phyloP scores from a whole-genome alignment of 2,888 invertebrate species.

The Spicauda simplicius region DNA sequence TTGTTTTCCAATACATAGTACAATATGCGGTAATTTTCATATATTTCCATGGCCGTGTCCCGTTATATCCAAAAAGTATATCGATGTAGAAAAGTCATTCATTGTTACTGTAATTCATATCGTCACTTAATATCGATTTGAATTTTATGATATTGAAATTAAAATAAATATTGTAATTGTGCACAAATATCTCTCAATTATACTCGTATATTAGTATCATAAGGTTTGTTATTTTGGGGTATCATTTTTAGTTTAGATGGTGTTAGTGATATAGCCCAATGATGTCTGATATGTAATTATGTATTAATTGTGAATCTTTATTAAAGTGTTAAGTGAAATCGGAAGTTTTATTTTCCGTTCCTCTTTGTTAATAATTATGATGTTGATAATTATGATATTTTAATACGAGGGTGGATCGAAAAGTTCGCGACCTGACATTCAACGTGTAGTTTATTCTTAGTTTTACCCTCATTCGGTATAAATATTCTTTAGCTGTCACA shows the following conservation, averaged over 20 bases:
- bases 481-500: no score
- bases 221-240: neutral
- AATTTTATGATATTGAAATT: neutral
- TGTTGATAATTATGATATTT: no score
- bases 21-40: no score
- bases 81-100: no score
- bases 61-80: no score
- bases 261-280: constrained; percentile 18
- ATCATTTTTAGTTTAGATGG: constrained; percentile 2
- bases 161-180: neutral
- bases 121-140: no score
- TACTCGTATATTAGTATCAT: constrained; percentile 4
- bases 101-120: no score
- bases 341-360: constrained; percentile 4
- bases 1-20: no score
- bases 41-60: no score
- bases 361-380: neutral
- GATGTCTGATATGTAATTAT: constrained; percentile 10
- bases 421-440: no score
- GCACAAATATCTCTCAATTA: constrained; percentile 5
- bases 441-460: neutral
- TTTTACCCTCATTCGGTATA: no score
- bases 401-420: no score
- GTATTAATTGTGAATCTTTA: constrained; percentile 13
- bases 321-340: constrained; percentile 10